Evolutionary conservation across 2,113 vertebrate species (phyloP).

Genomic region (Podiceps cristatus): DNA sequence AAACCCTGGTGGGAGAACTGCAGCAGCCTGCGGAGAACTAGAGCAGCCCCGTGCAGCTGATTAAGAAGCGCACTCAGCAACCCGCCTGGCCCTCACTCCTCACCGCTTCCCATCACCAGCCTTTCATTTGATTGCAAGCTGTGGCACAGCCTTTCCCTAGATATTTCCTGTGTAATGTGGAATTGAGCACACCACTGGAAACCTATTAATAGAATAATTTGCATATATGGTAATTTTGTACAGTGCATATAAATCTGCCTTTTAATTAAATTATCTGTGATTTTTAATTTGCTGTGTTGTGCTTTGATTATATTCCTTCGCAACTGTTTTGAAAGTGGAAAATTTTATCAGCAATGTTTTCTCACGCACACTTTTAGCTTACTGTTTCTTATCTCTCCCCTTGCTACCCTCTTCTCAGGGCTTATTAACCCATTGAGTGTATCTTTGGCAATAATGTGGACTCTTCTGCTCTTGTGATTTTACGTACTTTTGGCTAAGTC

Average conservation of each 20-base stretch:
- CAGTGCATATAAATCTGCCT: not conserved
- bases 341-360: not conserved
- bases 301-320: not conserved
- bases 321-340: not conserved
- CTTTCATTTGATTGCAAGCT: not conserved
- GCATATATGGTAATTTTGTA: not conserved
- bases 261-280: not conserved
- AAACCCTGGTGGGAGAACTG: not conserved
- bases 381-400: not conserved
- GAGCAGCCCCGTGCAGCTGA: accelerated
- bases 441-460: not conserved
- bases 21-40: not conserved
- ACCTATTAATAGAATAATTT: not conserved
- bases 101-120: not conserved
- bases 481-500: not conserved
- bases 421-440: not conserved
- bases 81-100: not conserved
- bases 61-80: not conserved
- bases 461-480: not conserved
- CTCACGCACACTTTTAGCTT: not conserved
- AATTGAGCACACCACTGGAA: not conserved
- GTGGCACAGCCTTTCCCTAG: not conserved
- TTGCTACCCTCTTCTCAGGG: not conserved
- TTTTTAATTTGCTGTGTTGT: not conserved
- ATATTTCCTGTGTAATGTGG: not conserved